Evolutionary conservation across 92 coral and sea anemone genomes (phyloP).

Genomic region (Palythoa grandiflora): DNA sequence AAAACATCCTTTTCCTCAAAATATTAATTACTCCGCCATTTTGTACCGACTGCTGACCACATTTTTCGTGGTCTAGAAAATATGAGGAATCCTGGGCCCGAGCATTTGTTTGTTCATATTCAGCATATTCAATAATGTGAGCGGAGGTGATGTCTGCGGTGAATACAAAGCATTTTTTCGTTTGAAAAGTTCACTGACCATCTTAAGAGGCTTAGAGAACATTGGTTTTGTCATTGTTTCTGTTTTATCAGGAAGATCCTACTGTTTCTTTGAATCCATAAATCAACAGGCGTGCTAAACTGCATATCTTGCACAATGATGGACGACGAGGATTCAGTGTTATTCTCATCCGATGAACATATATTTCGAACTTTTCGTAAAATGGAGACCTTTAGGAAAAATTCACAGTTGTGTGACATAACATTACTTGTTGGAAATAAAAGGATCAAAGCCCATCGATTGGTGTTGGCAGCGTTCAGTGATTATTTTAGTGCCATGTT

Average conservation of each 20-base stretch:
- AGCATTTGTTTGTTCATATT: neutral
- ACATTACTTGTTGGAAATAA: conserved; percentile 89
- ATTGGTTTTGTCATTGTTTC: conserved; percentile 29
- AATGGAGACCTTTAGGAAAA: conserved; percentile 86
- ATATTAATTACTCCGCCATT: conserved; percentile 1
- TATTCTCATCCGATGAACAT: conserved; percentile 71
- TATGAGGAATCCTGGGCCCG: neutral
- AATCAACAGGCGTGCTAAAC: neutral
- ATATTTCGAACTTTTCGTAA: conserved; percentile 79
- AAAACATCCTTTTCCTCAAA: neutral
- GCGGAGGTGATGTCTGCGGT: neutral
- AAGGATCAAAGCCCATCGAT: conserved; percentile 88
- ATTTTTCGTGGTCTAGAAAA: conserved; percentile 3
- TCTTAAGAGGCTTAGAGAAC: conserved; percentile 29
- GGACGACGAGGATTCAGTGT: conserved; percentile 74
- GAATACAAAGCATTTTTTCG: neutral
- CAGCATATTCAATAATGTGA: neutral
- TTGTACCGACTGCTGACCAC: conserved; percentile 22
- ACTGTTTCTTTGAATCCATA: neutral
- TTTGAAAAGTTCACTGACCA: conserved; percentile 13
- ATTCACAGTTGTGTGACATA: conserved; percentile 91
- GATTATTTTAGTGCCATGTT: conserved; percentile 99
- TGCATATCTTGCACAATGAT: conserved; percentile 59
- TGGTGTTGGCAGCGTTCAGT: conserved; percentile 96
- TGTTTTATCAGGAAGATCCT: conserved; percentile 25